Evolutionary conservation across 1,140 invertebrate genomes (phyloP), one percentile per base, ranked within the genome.

Genomic region (Lasioglossum albipes): DNA sequence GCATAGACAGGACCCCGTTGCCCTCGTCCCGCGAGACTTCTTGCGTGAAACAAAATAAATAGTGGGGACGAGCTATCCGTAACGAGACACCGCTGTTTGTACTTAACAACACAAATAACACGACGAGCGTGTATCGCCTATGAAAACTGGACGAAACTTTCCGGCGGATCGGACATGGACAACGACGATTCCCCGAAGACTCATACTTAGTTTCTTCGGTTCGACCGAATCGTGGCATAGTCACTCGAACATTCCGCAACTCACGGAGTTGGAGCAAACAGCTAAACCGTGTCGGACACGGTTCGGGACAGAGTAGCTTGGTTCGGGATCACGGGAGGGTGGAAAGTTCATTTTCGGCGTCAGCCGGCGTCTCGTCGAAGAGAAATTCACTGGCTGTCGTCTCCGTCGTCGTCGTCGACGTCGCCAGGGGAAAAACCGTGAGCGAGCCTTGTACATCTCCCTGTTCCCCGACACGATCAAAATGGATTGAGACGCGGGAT

Each of bases 401-500:
- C 45, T 49, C 45, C 9, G 36, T 36, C 7, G 67, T 77, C 75
- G 57, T 9, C 13, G 31, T 0, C 13, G 36, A 36, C 36, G 36
- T 36, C 36, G 36, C 36, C 36, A 12, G 45, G 10, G 16, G 6
- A 10, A 13, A 79, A 73, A 79, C 41, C 16, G 52, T n/a, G 4
- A 13, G 42, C 45, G 7, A 13, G 27, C 42, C 52, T 61, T 73
- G 59, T 69, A 36, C n/a, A 54, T 36, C n/a, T 31, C 20, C 2
- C 45, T 61, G 27, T 54, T 61, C 52, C 22, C 6, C 20, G 31
- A 36, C 52, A 12, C 72, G 82, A 85, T 85, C 80, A 84, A 77
- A 84, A 84, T 85, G 70, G 83, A 81, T 85, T 69, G 73, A 76
- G 74, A 84, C 66, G 78, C 64, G 62, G 49, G 36, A 57, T 22